A percentile compares a stretch with the other conserved stretches of the same genome.
These are phyloP conservation scores for Ditula angustiorana DNA, from an alignment of 2,888 invertebrate genomes.

Conservation along the genomic window DNA sequence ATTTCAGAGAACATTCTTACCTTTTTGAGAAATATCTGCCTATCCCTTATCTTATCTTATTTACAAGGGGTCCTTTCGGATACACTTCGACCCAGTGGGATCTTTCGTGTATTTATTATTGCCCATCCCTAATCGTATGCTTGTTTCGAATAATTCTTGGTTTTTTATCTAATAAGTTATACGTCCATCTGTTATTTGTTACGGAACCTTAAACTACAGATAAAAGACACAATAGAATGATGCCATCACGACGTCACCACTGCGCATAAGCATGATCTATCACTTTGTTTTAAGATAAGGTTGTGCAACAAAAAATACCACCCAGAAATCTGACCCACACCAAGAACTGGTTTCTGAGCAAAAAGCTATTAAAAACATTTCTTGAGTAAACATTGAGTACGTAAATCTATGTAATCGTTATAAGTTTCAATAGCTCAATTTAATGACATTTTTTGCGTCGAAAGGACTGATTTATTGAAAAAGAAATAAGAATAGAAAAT, in stretches of 20 bases:
- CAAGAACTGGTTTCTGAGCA: neutral
- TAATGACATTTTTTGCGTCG: neutral
- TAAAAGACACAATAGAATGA: constrained; percentile 2
- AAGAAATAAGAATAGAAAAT: no score
- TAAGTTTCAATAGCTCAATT: neutral
- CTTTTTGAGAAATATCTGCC: no score
- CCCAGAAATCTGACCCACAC: constrained; percentile 24
- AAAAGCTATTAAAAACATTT: neutral
- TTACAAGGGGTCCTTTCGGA: no score
- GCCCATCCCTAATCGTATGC: no score
- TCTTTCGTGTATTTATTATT: no score
- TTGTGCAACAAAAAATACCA: constrained; percentile 44
- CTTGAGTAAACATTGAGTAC: neutral
- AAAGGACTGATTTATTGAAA: no score
- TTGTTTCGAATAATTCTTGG: no score
- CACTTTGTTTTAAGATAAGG: constrained; percentile 43
- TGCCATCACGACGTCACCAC: constrained; percentile 2
- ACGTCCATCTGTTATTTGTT: no score
- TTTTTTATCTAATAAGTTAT: no score
- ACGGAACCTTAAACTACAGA: constrained; percentile 41
- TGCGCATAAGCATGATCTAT: constrained; percentile 37
- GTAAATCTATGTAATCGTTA: neutral
- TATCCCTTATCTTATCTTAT: no score
- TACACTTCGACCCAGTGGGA: no score
- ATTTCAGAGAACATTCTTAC: no score